Percentiles rank a stretch among this genome's conserved stretches.
Conservation (phyloP, 2,888 invertebrate genomes). For the Drosophila paranaensis region DNA sequence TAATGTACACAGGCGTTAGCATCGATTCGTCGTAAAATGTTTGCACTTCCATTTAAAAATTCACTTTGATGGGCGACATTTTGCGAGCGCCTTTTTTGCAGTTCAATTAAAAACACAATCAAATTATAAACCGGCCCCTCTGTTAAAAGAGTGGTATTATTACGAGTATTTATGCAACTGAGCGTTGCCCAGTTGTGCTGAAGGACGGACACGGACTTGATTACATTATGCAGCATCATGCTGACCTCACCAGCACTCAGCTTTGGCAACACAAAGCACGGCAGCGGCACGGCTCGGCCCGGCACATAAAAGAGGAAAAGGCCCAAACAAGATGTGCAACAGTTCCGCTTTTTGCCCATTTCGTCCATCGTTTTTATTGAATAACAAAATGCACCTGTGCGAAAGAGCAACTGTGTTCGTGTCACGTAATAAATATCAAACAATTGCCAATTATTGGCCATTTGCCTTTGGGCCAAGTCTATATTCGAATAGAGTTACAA, state of each 20-base stretch:
- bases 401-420: background rate
- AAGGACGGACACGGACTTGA: slow-evolving; percentile 16
- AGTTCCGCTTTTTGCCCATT: background rate
- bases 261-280: slow-evolving; percentile 10
- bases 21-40: background rate
- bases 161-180: slow-evolving; percentile 33
- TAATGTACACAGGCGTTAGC: background rate
- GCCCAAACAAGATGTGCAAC: slow-evolving; percentile 37
- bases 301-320: slow-evolving; percentile 13
- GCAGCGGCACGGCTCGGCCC: background rate
- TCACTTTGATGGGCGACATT: background rate
- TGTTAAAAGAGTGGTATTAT: slow-evolving; percentile 5
- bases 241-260: slow-evolving; percentile 43
- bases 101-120: slow-evolving; percentile 16
- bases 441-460: background rate
- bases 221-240: slow-evolving; percentile 38
- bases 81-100: slow-evolving; percentile 7
- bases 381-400: slow-evolving; percentile 6
- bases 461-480: background rate
- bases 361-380: background rate
- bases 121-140: slow-evolving; percentile 11
- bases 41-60: slow-evolving; percentile 2
- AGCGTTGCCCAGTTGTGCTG: slow-evolving; percentile 16
- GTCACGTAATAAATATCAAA: background rate
- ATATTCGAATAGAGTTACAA: background rate